phyloP scores from a whole-genome alignment of 2,888 invertebrate genomes.

The Ceratothoa steindachneri region DNA sequence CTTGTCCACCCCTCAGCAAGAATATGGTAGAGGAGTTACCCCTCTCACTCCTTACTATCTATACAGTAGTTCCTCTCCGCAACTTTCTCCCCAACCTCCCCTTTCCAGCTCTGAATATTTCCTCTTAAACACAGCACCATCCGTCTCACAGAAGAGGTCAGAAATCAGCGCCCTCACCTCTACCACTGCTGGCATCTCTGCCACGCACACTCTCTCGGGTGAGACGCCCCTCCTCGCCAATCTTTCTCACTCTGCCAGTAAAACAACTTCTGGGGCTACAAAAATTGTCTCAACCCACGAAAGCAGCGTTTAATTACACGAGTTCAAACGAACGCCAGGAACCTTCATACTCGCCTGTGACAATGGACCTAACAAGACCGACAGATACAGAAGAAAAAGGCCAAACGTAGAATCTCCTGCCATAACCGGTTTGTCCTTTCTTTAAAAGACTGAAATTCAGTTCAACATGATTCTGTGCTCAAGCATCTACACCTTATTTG shows the following conservation, averaged over 20 bases:
- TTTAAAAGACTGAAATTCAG: no score
- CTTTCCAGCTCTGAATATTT: neutral
- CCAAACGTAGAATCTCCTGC: no score
- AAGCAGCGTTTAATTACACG: neutral
- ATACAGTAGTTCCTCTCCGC: conserved; percentile 38
- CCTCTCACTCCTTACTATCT: conserved; percentile 34
- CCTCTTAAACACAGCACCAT: neutral
- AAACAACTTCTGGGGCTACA: neutral
- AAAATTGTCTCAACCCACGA: neutral
- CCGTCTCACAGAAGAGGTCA: neutral
- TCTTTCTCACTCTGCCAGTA: neutral
- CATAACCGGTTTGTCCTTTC: no score
- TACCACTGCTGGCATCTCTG: neutral
- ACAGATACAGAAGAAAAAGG: no score
- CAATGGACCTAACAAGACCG: no score
- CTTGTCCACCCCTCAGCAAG: conserved; percentile 32
- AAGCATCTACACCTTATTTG: no score
- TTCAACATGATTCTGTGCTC: no score
- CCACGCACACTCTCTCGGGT: neutral
- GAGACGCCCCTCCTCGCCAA: neutral
- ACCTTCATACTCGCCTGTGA: no score
- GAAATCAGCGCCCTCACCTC: neutral
- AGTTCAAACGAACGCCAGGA: no score
- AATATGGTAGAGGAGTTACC: conserved; percentile 37
- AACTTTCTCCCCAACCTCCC: conserved; percentile 20